Conservation (phyloP, 2,888 invertebrate species). For the Ochropleura leucogaster region DNA sequence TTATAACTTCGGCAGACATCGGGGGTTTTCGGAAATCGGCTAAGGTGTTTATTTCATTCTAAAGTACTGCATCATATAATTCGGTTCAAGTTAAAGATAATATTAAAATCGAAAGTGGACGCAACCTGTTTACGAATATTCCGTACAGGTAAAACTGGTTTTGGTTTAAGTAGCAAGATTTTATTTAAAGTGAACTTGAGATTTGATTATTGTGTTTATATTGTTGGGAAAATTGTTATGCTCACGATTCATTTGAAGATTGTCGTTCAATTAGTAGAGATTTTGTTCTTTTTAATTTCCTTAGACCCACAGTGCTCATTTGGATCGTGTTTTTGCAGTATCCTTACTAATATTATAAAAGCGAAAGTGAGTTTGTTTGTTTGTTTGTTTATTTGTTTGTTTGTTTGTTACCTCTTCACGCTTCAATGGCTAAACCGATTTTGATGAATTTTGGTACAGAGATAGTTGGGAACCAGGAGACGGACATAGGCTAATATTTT, state of each 20-base stretch:
- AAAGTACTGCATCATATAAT: conserved; percentile 11
- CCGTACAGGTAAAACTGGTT: conserved; percentile 30
- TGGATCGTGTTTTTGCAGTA: not conserved
- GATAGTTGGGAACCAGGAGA: too few relatives aligned
- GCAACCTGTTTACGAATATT: conserved; percentile 40
- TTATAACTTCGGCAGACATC: not conserved
- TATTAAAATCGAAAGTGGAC: conserved; percentile 45
- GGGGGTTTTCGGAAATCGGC: not conserved
- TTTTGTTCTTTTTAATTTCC: not conserved
- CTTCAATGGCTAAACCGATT: too few relatives aligned
- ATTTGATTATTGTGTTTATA: conserved; percentile 4
- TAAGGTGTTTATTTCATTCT: not conserved
- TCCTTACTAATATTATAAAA: too few relatives aligned
- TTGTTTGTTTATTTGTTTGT: too few relatives aligned
- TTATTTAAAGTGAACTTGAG: not conserved
- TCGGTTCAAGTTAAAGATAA: not conserved
- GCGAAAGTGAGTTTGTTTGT: too few relatives aligned
- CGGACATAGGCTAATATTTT: too few relatives aligned
- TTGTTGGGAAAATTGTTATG: not conserved
- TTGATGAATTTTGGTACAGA: too few relatives aligned
- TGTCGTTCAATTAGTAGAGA: not conserved
- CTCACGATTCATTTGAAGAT: not conserved
- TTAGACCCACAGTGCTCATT: not conserved
- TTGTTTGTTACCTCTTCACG: too few relatives aligned
- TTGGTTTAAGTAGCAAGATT: conserved; percentile 6